These are phyloP conservation scores for Pyrocephalus nanus DNA, from an alignment of 2,797 vertebrate species.

Conservation along the genomic window DNA sequence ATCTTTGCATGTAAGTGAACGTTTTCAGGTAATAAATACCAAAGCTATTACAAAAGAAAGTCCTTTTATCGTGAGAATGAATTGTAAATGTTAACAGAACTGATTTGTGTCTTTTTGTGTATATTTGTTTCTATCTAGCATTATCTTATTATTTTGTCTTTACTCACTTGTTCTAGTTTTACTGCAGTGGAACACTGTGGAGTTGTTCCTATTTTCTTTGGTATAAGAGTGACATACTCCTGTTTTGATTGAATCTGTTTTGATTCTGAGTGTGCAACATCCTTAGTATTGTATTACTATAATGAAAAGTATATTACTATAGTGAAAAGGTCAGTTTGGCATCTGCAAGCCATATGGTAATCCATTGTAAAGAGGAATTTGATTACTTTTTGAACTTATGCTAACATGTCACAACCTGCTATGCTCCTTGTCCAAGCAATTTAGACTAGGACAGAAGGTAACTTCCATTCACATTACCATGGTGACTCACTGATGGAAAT, in stretches of 20 bases:
- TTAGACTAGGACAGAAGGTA: background rate
- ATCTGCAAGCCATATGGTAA: background rate
- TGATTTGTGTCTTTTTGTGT: background rate
- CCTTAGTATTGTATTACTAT: background rate
- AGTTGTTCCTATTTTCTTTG: background rate
- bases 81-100: background rate
- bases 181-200: background rate
- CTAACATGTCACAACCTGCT: background rate
- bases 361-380: background rate
- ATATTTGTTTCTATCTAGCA: background rate
- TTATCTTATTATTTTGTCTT: background rate
- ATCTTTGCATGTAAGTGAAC: constrained; percentile 91
- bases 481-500: background rate
- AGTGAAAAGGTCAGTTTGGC: background rate
- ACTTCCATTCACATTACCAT: background rate
- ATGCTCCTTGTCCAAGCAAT: background rate
- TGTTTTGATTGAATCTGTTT: no score
- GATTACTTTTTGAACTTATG: background rate
- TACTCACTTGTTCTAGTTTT: background rate
- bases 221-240: background rate
- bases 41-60: background rate
- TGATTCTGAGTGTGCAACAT: background rate
- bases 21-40: background rate
- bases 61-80: background rate
- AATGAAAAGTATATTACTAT: background rate